Evolutionary conservation across 2,888 invertebrate species (phyloP).

Genomic region (Lymantria monacha): DNA sequence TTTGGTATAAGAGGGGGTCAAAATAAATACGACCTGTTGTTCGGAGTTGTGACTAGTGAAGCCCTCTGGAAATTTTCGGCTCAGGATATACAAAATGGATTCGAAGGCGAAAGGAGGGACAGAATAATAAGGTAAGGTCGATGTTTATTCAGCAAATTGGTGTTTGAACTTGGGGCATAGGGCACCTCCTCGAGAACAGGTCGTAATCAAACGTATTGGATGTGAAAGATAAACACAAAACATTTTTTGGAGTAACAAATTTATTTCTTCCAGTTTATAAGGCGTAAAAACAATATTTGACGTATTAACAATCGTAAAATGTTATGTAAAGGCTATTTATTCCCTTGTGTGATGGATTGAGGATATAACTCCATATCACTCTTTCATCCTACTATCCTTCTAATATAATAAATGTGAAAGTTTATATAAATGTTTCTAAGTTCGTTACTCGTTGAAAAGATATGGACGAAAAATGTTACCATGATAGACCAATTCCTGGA

Average conservation of each 20-base stretch:
- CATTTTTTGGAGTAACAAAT: constrained; percentile 12
- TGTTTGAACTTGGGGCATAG: constrained; percentile 52
- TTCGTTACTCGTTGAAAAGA: no score
- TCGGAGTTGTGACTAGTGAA: constrained; percentile 95
- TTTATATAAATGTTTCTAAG: no score
- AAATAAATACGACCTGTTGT: constrained; percentile 91
- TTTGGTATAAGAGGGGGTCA: constrained; percentile 80
- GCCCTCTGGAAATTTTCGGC: constrained; percentile 95
- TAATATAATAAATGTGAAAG: no score
- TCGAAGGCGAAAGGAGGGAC: constrained; percentile 94
- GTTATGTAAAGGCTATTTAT: no score
- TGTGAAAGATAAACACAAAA: constrained; percentile 31
- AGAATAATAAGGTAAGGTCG: constrained; percentile 86
- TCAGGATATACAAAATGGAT: constrained; percentile 91
- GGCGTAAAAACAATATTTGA: neutral
- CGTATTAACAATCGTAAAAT: no score
- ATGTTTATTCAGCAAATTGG: constrained; percentile 74
- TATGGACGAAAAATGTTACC: no score
- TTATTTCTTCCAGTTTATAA: neutral
- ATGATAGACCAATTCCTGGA: no score
- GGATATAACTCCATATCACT: no score
- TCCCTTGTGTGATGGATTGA: no score
- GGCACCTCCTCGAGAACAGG: constrained; percentile 41
- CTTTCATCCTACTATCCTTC: no score
- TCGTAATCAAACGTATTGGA: constrained; percentile 48